Base-by-base conservation (phyloP, 1,140 invertebrate species). In the Platyscapa corneri region DNA sequence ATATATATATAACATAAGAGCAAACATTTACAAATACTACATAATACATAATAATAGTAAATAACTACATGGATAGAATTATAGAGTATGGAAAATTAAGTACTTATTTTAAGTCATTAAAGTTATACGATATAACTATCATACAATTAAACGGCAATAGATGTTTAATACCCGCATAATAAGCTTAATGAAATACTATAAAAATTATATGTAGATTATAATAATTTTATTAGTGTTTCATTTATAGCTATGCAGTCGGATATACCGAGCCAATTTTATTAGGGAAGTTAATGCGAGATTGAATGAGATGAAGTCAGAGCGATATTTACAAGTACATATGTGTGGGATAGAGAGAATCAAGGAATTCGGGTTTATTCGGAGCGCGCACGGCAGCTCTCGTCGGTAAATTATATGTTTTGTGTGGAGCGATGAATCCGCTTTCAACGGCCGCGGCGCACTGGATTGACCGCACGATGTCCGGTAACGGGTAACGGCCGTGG, bases 341-440 rank as follows among this genome's bases (percentile, higher is more conserved):
- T 10, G 16, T 37, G 34, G 20, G 3, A 70, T 3, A 20, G 67
- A 42, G 37, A n/a, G 37, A 74, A 14, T 5, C 34, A 74, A 67
- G n/a, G 74, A 75, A 86, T 84, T n/a, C 67, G 23, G 16, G 79
- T 88, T 88, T 86, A 86, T 88, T 88, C 86, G 70, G 67, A 80
- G 64, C 14, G 32, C 37, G 60, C 27, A 60, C 20, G 70, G 30
- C 27, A 70, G 67, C 39, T 46, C n/a, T 46, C 76, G 49, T 20
- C 37, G 74, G 74, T 88, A 86, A 87, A 89, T 89, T 88, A 90
- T 88, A 88, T 82, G 88, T 86, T 89, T 89, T 89, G 86, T 75
- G 80, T 83, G 86, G 82, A 86, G 67, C 86, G 83, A 85, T 67
- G 87, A 88, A 84, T 88, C 84, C 81, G 84, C 87, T 90, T 87